Evolutionary conservation across 2,797 vertebrate genomes (phyloP), one percentile per base, ranked within the genome.

Genomic region (Myripristis murdjan): DNA sequence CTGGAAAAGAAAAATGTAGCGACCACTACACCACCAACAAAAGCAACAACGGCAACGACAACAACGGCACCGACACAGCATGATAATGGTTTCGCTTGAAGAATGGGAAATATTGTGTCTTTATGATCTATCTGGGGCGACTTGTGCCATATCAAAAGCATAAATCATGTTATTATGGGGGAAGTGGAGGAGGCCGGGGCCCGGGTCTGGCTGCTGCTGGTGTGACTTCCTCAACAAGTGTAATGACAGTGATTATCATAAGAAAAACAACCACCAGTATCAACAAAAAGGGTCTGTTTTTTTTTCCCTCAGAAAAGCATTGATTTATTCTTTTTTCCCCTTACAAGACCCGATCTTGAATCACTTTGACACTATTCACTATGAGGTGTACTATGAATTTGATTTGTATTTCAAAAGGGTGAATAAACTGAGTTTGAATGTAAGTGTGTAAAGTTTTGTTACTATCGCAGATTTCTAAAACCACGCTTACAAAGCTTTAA

Each of bases 71-170:
- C 84, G 68, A 63, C 70, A 61, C 53, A 60, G 85, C 80, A 84
- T 90, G 79, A 85, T 85, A 83, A 86, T 54, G 73, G 73, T 75
- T 85, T 79, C 75, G 66, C 64, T 68, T 81, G 80, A 89, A 77
- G 86, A 87, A 76, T 49, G 73, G 85, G 64, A 74, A 79, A 79
- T 75, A 87, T 87, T 85, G 83, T 41, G 63, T 89, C 86, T 86
- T 85, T 48, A 49, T 85, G 77, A 89, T 86, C 82, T 89, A 88
- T 83, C 76, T 85, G 62, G 87, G 57, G 57, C 58, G 53, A 48
- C 46, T 28, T n/a, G 23, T 4, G 78, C 76, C 73, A 87, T 54
- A 87, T 89, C 81, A 73, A 75, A 85, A 70, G 65, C 75, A 85
- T 86, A 73, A 88, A 86, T 89, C 81, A 80, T 66, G 67, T 79